Evolutionary conservation across 2,797 vertebrate species (phyloP).

Genomic region (Thalassophryne amazonica): DNA sequence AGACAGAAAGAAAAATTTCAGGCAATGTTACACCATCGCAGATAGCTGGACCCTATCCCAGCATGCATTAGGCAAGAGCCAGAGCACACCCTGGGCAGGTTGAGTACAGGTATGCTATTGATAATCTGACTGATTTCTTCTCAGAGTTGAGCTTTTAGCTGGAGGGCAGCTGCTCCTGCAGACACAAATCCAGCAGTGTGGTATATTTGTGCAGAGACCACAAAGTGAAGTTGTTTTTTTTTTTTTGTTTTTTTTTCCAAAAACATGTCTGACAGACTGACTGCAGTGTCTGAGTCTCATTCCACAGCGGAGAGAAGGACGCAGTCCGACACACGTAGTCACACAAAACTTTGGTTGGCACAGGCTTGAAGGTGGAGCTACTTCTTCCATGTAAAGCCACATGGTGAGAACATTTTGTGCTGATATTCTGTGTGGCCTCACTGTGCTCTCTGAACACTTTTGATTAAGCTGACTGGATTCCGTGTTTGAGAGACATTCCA

Average conservation of each 20-base stretch:
- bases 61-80: no score
- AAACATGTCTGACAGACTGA: conserved; percentile 50
- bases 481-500: no score
- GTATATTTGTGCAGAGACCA: conserved; percentile 55
- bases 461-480: no score
- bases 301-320: conserved; percentile 17
- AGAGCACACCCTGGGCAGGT: not conserved
- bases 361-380: not conserved
- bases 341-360: conserved; percentile 4
- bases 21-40: no score
- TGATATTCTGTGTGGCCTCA: not conserved
- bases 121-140: conserved; percentile 24
- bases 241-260: no score
- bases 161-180: conserved; percentile 1
- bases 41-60: no score
- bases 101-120: conserved; percentile 51
- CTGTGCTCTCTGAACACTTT: no score
- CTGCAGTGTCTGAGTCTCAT: conserved; percentile 27
- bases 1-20: no score
- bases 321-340: conserved; percentile 6
- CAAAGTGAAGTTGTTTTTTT: conserved; percentile 32
- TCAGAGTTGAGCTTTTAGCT: conserved; percentile 5
- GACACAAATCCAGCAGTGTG: conserved; percentile 60
- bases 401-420: not conserved
- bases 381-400: not conserved